Percentiles rank a stretch among this genome's conserved stretches.
Conservation (phyloP, 1,140 invertebrate genomes). For the Lordiphosa stackelbergi region DNA sequence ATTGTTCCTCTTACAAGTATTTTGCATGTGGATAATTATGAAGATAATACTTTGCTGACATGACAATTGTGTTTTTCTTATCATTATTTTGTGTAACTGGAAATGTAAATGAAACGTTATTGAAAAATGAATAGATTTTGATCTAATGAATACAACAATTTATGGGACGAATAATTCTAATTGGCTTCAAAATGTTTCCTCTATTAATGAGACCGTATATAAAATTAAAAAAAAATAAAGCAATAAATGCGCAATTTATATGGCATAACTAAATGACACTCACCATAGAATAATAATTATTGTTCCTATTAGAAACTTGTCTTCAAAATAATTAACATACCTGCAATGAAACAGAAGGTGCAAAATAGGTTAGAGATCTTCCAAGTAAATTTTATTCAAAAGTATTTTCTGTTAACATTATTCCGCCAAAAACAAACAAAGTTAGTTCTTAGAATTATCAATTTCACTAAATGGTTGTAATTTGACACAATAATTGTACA, state of each 20-base stretch:
- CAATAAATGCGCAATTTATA: slow-evolving; percentile 24
- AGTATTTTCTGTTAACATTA: neutral
- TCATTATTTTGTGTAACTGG: too few relatives aligned
- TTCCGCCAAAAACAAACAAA: slow-evolving; percentile 3
- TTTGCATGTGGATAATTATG: too few relatives aligned
- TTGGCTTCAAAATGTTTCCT: too few relatives aligned
- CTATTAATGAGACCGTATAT: slow-evolving; percentile 27
- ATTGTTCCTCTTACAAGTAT: too few relatives aligned
- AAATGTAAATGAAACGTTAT: too few relatives aligned
- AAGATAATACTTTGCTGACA: too few relatives aligned
- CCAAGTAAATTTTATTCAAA: too few relatives aligned
- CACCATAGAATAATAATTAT: slow-evolving; percentile 42
- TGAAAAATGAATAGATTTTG: too few relatives aligned
- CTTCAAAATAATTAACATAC: slow-evolving; percentile 32
- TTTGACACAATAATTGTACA: neutral
- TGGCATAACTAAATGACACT: slow-evolving; percentile 38
- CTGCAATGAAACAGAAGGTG: slow-evolving; percentile 31
- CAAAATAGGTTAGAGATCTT: too few relatives aligned
- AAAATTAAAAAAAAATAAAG: slow-evolving; percentile 11
- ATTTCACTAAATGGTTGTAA: neutral
- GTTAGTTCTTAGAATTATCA: neutral
- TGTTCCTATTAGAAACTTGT: slow-evolving; percentile 8
- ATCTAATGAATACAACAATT: too few relatives aligned
- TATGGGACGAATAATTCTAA: too few relatives aligned
- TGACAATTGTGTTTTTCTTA: too few relatives aligned